Conservation (phyloP, 2,113 vertebrate genomes). For the Psephotus haematonotus region DNA sequence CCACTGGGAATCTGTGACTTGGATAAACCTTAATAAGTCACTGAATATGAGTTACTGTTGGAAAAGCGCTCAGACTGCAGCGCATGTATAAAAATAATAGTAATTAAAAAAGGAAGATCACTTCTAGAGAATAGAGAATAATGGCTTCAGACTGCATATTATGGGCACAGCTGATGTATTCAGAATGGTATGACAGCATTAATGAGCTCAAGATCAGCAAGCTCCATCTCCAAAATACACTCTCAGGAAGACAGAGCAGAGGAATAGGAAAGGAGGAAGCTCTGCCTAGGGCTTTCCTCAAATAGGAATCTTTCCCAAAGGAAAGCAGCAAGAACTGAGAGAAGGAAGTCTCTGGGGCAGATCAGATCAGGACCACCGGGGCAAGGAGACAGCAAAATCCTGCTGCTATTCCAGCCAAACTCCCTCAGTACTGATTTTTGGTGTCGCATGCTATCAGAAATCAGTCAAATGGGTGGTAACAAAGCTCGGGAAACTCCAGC, state of each 20-base stretch:
- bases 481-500: neutral
- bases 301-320: neutral
- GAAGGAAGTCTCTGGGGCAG: neutral
- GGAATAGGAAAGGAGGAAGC: neutral
- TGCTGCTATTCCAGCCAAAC: neutral
- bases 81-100: neutral
- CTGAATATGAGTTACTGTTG: neutral
- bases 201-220: neutral
- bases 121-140: neutral
- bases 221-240: neutral
- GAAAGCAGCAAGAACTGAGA: neutral
- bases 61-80: neutral
- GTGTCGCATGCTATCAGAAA: neutral
- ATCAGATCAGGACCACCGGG: neutral
- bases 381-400: neutral
- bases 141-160: neutral
- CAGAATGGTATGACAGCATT: neutral
- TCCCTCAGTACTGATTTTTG: neutral
- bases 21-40: slow-evolving; percentile 29
- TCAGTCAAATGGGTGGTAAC: neutral
- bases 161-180: neutral
- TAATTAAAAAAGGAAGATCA: neutral
- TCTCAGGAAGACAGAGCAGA: neutral
- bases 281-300: neutral
- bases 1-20: slow-evolving; percentile 28